These are phyloP conservation scores for Allygus modestus DNA, from an alignment of 2,888 invertebrate species.

Conservation along the genomic window DNA sequence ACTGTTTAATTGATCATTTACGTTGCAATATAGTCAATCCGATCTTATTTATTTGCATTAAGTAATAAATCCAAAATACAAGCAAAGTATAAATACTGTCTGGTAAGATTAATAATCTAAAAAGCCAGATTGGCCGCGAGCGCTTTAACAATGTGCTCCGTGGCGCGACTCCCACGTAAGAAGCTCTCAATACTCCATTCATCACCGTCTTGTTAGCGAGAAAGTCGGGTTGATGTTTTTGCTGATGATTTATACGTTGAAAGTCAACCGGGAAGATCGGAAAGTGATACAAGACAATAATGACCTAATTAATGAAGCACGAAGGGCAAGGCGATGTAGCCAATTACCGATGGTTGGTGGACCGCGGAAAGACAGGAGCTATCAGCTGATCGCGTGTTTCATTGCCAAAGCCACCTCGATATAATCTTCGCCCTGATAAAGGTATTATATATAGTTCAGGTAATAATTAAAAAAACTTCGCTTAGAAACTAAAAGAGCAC, in stretches of 20 bases:
- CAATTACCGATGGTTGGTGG: neutral
- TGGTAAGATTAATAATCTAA: no score
- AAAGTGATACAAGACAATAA: slow-evolving; percentile 8
- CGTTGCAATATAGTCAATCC: no score
- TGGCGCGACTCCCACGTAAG: slow-evolving; percentile 16
- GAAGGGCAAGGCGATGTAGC: neutral
- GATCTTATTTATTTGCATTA: no score
- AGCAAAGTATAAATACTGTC: no score
- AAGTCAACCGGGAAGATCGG: neutral
- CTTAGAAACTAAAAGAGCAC: no score
- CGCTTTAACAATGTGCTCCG: neutral
- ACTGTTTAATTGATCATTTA: no score
- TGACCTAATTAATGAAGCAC: neutral
- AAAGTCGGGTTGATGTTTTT: slow-evolving; percentile 8
- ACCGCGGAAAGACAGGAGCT: neutral
- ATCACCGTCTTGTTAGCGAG: slow-evolving; percentile 6
- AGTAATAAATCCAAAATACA: no score
- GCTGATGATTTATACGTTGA: neutral
- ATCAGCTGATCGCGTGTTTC: neutral
- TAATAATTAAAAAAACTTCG: no score
- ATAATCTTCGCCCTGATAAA: neutral
- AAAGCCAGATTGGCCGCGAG: no score
- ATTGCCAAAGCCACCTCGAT: neutral
- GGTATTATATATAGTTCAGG: no score
- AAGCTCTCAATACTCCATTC: slow-evolving; percentile 18